Conservation (phyloP, 2,888 invertebrate species). For the Cerastoderma edule region DNA sequence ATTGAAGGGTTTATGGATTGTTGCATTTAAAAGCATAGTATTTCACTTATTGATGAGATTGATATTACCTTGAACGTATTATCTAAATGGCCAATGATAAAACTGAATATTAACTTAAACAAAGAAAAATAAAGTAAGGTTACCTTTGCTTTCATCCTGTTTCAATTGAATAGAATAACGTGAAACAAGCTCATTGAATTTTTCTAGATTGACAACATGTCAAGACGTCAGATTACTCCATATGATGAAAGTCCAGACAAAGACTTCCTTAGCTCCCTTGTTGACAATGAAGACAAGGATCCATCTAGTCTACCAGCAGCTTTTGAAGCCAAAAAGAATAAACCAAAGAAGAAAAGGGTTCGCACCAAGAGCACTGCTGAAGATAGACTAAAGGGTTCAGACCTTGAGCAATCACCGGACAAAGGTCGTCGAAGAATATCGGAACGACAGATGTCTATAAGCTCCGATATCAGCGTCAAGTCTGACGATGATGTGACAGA, state of each 20-base stretch:
- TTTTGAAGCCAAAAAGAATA: conserved; percentile 63
- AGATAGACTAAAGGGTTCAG: conserved; percentile 52
- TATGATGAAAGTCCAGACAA: conserved; percentile 74
- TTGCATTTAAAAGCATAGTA: too few relatives aligned
- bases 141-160: neutral
- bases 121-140: neutral
- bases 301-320: conserved; percentile 29
- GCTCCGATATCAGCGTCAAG: conserved; percentile 71
- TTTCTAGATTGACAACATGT: conserved; percentile 77
- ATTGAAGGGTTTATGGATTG: too few relatives aligned
- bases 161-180: too few relatives aligned
- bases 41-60: too few relatives aligned
- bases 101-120: too few relatives aligned
- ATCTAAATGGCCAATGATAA: too few relatives aligned
- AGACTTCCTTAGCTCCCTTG: conserved; percentile 71
- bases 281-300: conserved; percentile 34
- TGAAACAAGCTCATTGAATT: neutral
- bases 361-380: conserved; percentile 70
- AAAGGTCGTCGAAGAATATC: conserved; percentile 26
- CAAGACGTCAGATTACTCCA: conserved; percentile 78
- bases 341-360: conserved; percentile 66
- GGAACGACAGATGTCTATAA: conserved; percentile 68
- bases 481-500: conserved; percentile 64
- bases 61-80: too few relatives aligned
- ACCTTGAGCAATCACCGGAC: conserved; percentile 3